These are phyloP conservation scores for Gallinago undulata DNA, from an alignment of 2,113 vertebrate species.

Conservation along the genomic window DNA sequence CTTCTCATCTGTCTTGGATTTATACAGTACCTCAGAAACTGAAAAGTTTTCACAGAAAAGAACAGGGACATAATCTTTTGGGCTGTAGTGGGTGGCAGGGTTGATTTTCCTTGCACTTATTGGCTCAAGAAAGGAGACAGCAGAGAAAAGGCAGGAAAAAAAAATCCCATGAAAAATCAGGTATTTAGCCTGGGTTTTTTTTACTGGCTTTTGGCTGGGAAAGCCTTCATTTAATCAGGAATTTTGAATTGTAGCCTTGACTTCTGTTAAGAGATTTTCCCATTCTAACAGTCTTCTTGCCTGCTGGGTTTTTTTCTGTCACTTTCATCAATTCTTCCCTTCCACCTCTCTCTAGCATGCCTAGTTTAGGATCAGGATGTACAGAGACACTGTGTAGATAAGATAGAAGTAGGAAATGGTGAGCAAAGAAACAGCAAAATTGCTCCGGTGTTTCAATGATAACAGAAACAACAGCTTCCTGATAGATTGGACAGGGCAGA, in stretches of 20 bases:
- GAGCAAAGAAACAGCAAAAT: not conserved
- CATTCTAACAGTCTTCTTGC: not conserved
- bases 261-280: not conserved
- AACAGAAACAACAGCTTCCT: not conserved
- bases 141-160: not conserved
- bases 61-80: not conserved
- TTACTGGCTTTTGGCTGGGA: not conserved
- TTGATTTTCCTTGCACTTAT: not conserved
- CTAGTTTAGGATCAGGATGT: not conserved
- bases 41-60: not conserved
- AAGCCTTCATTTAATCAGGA: not conserved
- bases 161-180: not conserved
- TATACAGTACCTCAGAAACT: conserved; percentile 13
- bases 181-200: not conserved
- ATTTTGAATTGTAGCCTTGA: not conserved
- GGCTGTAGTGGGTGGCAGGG: not conserved
- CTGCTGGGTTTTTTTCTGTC: not conserved
- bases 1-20: not conserved
- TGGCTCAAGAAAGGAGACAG: not conserved
- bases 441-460: not conserved
- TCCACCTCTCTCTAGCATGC: not conserved
- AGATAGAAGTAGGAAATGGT: not conserved
- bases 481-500: not conserved
- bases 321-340: not conserved
- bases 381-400: not conserved